These are phyloP conservation scores for Eudemis profundana DNA, from an alignment of 2,888 invertebrate genomes.

Conservation along the genomic window DNA sequence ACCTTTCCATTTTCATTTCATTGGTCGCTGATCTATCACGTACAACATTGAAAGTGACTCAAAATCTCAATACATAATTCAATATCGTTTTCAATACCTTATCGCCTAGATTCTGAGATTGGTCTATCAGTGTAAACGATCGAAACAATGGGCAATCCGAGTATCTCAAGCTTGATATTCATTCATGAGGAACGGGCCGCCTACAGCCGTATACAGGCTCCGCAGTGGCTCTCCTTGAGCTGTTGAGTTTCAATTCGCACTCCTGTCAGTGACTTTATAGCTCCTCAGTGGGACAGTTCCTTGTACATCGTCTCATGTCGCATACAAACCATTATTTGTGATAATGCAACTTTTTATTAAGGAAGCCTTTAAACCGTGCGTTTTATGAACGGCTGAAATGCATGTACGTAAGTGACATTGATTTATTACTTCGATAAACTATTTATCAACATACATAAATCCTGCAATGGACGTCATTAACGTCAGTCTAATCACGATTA, in stretches of 20 bases:
- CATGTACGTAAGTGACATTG: conserved; percentile 37
- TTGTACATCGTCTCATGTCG: conserved; percentile 10
- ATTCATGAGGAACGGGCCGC: conserved; percentile 70
- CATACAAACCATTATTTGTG: conserved; percentile 9
- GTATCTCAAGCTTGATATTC: conserved; percentile 55
- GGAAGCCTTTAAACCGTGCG: neutral
- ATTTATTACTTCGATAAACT: conserved; percentile 27
- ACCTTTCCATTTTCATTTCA: conserved; percentile 6
- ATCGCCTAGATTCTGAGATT: conserved; percentile 38
- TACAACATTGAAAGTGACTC: conserved; percentile 34
- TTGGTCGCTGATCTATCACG: conserved; percentile 14
- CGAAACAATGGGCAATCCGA: conserved; percentile 61
- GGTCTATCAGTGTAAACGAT: conserved; percentile 49
- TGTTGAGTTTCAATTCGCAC: conserved; percentile 57
- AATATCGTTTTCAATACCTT: conserved; percentile 29
- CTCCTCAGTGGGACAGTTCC: conserved; percentile 34
- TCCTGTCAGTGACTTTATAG: conserved; percentile 58
- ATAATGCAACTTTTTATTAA: conserved; percentile 20
- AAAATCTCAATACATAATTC: conserved; percentile 34
- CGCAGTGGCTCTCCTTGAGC: conserved; percentile 68
- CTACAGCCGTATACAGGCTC: conserved; percentile 54
- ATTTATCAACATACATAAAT: conserved; percentile 18
- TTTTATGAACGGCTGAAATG: conserved; percentile 26
- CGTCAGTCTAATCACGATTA: conserved; percentile 11
- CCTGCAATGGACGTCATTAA: neutral